phyloP scores from a whole-genome alignment of 2,888 invertebrate genomes.

The Dynastes maya region DNA sequence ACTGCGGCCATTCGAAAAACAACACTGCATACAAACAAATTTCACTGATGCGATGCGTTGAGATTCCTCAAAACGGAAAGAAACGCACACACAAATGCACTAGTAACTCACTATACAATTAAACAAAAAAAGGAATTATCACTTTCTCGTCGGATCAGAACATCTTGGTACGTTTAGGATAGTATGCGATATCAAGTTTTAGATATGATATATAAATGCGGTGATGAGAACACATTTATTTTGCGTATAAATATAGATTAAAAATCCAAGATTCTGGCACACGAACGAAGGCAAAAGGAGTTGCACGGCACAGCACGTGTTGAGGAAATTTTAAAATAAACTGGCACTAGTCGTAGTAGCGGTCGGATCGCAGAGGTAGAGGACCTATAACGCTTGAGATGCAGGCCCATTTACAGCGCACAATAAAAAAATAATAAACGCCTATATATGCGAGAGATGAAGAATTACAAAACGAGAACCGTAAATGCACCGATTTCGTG shows the following conservation, averaged over 20 bases:
- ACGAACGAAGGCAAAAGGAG: conserved; percentile 37
- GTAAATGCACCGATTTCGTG: conserved; percentile 25
- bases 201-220: neutral
- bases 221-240: conserved; percentile 28
- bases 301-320: conserved; percentile 30
- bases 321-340: conserved; percentile 50
- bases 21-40: conserved; percentile 38
- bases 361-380: conserved; percentile 58
- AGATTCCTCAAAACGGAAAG: conserved; percentile 3
- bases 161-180: neutral
- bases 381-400: conserved; percentile 63
- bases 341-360: conserved; percentile 58
- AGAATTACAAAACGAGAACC: conserved; percentile 53
- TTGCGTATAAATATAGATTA: conserved; percentile 34
- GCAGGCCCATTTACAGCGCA: conserved; percentile 64
- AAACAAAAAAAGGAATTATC: conserved; percentile 17
- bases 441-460: neutral
- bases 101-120: neutral
- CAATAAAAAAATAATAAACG: conserved; percentile 58
- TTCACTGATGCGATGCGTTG: conserved; percentile 21
- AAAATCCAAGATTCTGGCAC: conserved; percentile 38
- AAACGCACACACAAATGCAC: neutral
- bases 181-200: neutral
- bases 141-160: neutral
- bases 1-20: conserved; percentile 49